These are phyloP conservation scores for Noctuana brunneofusca DNA, from an alignment of 2,888 invertebrate genomes.

Conservation along the genomic window DNA sequence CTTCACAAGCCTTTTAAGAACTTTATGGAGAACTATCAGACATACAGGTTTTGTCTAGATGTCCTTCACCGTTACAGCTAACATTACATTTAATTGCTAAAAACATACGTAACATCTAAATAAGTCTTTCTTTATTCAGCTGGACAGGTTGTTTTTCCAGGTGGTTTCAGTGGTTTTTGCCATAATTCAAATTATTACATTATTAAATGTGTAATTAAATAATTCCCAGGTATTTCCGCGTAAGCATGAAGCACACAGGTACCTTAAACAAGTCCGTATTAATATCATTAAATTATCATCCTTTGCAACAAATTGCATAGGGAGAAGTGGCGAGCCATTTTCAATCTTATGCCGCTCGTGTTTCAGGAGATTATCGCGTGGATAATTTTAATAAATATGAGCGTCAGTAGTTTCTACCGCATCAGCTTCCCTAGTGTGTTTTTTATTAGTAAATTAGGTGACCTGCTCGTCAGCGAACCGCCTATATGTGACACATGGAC, in stretches of 20 bases:
- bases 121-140: too few relatives aligned
- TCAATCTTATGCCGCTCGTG: neutral
- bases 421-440: conserved; percentile 55
- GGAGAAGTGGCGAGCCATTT: neutral
- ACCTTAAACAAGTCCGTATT: conserved; percentile 10
- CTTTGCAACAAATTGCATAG: conserved; percentile 30
- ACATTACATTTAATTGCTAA: too few relatives aligned
- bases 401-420: conserved; percentile 24
- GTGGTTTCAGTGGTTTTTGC: too few relatives aligned
- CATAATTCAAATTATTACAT: too few relatives aligned
- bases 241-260: neutral
- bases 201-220: too few relatives aligned
- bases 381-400: conserved; percentile 23
- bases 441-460: conserved; percentile 77
- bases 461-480: conserved; percentile 57
- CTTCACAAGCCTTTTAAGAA: too few relatives aligned
- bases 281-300: conserved; percentile 26
- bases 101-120: too few relatives aligned
- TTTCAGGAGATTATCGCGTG: conserved; percentile 10
- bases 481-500: conserved; percentile 50
- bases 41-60: too few relatives aligned
- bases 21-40: too few relatives aligned
- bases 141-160: too few relatives aligned
- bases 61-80: too few relatives aligned
- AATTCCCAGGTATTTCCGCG: neutral